Evolutionary conservation across 2,888 invertebrate species (phyloP).

Genomic region (Tuta absoluta): DNA sequence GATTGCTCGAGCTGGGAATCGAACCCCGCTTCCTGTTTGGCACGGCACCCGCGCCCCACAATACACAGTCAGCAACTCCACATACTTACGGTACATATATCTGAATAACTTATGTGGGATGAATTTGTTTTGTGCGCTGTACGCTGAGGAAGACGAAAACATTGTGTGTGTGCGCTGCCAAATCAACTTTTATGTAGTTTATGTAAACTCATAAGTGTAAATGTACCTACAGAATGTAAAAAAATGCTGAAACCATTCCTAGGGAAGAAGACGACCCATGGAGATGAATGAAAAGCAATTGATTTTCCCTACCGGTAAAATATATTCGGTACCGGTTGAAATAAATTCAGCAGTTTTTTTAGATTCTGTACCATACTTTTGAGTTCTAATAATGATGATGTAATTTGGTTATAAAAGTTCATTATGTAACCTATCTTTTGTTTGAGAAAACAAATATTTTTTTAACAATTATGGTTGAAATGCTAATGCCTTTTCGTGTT

Average conservation of each 20-base stretch:
- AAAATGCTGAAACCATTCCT: background rate
- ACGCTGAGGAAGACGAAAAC: slow-evolving; percentile 11
- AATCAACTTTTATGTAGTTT: slow-evolving; percentile 1
- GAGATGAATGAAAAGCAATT: too few relatives aligned
- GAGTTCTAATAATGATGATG: too few relatives aligned
- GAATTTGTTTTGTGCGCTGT: slow-evolving; percentile 12
- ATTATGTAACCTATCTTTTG: too few relatives aligned
- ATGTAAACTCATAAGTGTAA: background rate
- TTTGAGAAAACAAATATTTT: too few relatives aligned
- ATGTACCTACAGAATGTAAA: background rate
- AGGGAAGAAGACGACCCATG: too few relatives aligned
- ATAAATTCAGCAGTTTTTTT: too few relatives aligned
- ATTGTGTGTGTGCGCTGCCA: background rate
- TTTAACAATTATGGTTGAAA: too few relatives aligned
- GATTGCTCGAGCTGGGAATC: slow-evolving; percentile 63
- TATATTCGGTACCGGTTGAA: too few relatives aligned
- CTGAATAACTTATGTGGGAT: slow-evolving; percentile 10
- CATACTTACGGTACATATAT: slow-evolving; percentile 18
- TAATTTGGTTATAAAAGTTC: too few relatives aligned
- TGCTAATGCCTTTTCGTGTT: too few relatives aligned
- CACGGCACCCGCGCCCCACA: slow-evolving; percentile 72
- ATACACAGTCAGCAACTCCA: slow-evolving; percentile 49
- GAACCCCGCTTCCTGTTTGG: slow-evolving; percentile 80
- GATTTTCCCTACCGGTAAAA: too few relatives aligned
- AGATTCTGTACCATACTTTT: too few relatives aligned